Base-by-base conservation (phyloP, 2,888 invertebrate genomes). In the Tethea ocularis region DNA sequence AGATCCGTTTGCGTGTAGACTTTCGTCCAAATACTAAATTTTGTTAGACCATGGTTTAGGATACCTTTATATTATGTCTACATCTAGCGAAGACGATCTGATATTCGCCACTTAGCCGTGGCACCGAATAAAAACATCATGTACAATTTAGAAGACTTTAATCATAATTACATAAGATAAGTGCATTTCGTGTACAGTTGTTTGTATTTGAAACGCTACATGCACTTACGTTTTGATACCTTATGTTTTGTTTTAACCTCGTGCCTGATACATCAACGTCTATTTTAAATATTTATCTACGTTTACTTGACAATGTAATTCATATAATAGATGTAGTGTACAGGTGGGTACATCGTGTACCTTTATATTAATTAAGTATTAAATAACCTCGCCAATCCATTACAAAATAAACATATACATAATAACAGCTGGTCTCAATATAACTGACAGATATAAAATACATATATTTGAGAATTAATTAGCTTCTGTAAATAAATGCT, bases 61-160 rank as follows among this genome's bases (percentile, higher is more conserved):
- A n/a, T n/a, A n/a, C n/a, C n/a, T n/a, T n/a, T n/a, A n/a, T n/a
- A n/a, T n/a, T n/a, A n/a, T n/a, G n/a, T n/a, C n/a, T n/a, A n/a
- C n/a, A n/a, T n/a, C n/a, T n/a, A n/a, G n/a, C n/a, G n/a, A n/a
- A n/a, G n/a, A n/a, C n/a, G n/a, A n/a, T n/a, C n/a, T n/a, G n/a
- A n/a, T n/a, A n/a, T n/a, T n/a, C n/a, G n/a, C n/a, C n/a, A n/a
- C n/a, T n/a, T n/a, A n/a, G n/a, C n/a, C n/a, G n/a, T n/a, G n/a
- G n/a, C n/a, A n/a, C n/a, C n/a, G n/a, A 17, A 41, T n/a, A 17
- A 17, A 46, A 46, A 46, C 46, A 20, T 8, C 17, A 10, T 46
- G 20, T 46, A 46, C 46, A 46, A 20, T 46, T 20, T 20, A 46
- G 46, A 46, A 57, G 66, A 0, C 38, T 56, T 13, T 55, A 46